Evolutionary conservation across 2,113 vertebrate genomes (phyloP).

Genomic region (Strix uralensis): DNA sequence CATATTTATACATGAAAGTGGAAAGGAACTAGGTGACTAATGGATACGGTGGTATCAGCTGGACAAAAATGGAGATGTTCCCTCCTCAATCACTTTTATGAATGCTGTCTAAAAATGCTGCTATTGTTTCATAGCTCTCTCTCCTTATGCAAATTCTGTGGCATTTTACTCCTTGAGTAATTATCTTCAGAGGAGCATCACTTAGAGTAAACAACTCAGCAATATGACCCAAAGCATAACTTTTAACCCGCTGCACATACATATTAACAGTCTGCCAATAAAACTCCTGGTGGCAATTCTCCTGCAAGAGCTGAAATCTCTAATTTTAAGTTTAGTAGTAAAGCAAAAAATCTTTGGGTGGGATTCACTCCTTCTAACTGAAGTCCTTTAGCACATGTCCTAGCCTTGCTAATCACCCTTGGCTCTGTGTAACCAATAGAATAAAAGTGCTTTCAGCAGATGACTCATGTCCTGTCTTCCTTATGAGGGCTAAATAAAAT

Average conservation of each 20-base stretch:
- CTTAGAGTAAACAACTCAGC: background rate
- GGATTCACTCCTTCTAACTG: background rate
- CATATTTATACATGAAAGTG: background rate
- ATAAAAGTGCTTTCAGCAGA: background rate
- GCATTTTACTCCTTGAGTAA: background rate
- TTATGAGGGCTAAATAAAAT: background rate
- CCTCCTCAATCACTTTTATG: background rate
- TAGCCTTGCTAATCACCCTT: background rate
- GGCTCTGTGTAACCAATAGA: background rate
- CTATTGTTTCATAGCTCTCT: background rate
- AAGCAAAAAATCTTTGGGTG: background rate
- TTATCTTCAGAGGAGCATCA: background rate
- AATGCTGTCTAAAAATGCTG: background rate
- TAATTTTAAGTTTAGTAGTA: background rate
- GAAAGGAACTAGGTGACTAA: background rate
- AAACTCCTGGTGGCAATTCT: background rate
- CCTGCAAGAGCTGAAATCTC: background rate
- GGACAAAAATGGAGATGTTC: background rate
- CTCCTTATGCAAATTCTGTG: background rate
- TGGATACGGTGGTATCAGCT: background rate
- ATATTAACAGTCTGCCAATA: background rate
- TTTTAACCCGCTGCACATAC: background rate
- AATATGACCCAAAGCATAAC: background rate
- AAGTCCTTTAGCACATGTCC: background rate
- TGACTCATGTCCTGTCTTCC: background rate